A percentile compares a stretch with the other conserved stretches of the same genome.
phyloP scores from a whole-genome alignment of 1,140 invertebrate genomes.

The Phortica variegata region DNA sequence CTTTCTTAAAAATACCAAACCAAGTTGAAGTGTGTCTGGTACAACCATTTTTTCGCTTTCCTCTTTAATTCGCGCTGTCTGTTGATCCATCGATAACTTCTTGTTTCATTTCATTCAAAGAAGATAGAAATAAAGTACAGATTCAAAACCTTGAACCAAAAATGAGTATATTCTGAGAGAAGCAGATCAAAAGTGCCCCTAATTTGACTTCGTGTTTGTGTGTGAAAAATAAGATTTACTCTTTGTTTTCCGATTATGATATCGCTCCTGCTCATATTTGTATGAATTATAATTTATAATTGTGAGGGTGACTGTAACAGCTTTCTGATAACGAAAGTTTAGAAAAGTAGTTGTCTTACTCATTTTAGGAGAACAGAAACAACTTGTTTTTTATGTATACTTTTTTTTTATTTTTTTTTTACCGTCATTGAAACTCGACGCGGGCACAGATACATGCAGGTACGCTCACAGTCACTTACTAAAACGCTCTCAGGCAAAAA shows the following conservation, averaged over 20 bases:
- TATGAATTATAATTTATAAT: background rate
- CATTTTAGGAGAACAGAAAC: constrained; percentile 1
- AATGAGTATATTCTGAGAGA: too few relatives aligned
- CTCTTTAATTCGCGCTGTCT: too few relatives aligned
- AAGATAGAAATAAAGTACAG: too few relatives aligned
- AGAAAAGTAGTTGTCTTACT: too few relatives aligned
- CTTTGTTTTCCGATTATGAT: background rate
- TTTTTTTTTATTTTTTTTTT: constrained; percentile 25
- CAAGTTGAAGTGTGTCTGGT: too few relatives aligned
- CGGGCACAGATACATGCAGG: background rate
- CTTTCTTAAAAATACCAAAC: too few relatives aligned
- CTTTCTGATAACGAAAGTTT: background rate
- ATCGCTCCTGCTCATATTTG: constrained; percentile 12
- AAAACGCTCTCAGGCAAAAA: background rate
- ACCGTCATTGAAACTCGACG: constrained; percentile 9
- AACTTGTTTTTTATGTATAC: constrained; percentile 32
- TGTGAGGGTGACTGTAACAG: background rate
- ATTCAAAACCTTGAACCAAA: too few relatives aligned
- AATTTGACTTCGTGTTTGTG: background rate
- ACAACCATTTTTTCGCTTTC: too few relatives aligned
- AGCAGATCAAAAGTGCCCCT: background rate
- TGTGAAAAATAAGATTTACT: background rate
- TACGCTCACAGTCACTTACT: background rate
- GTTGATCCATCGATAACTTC: too few relatives aligned
- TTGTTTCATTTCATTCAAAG: too few relatives aligned